Base-by-base conservation (phyloP, 2,797 vertebrate genomes). In the Zalophus californianus region DNA sequence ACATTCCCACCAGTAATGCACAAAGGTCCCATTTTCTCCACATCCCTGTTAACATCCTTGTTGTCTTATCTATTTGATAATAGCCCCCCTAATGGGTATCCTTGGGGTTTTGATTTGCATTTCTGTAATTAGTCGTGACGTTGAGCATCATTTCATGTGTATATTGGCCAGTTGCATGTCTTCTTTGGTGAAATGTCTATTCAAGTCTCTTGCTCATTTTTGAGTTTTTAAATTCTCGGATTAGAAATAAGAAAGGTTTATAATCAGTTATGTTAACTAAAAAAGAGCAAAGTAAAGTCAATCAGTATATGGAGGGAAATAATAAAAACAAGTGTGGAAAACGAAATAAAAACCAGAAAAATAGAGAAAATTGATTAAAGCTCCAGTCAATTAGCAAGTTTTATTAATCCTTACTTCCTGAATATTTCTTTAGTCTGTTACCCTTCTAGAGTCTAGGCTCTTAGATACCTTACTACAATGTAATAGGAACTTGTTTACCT, bases 191-290 rank as follows among this genome's bases (percentile, higher is more conserved):
- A 87, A 73, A 64, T 91, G 8, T 66, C 48, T 60, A 35, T 86
- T 80, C 11, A 86, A 62, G 29, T 44, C 12, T 64, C 54, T 64
- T 66, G 60, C 72, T 48, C n/a, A 44, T 25, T n/a, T 73, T 58
- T 68, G 20, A 60, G 52, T 27, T 91, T 96, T 88, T 64, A 75
- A 88, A 66, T 86, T 27, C 12, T 90, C 25, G 90, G 11, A 56
- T 86, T 79, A 79, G 27, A 85, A 79, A 60, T 68, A 85, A 94
- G 60, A 82, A 89, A 88, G 15, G 6, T 62, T 94, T 82, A 16
- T 58, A 92, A 82, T 64, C 23, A 82, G 16, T 95, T 32, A 91
- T 44, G 2, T 95, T 86, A 88, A 52, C 6, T 80, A n/a, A 50
- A 73, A 87, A 96, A 60, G 3, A 90, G 27, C 38, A 75, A 82